Base-by-base conservation (phyloP, 2,888 invertebrate genomes). In the Colletes collaris region DNA sequence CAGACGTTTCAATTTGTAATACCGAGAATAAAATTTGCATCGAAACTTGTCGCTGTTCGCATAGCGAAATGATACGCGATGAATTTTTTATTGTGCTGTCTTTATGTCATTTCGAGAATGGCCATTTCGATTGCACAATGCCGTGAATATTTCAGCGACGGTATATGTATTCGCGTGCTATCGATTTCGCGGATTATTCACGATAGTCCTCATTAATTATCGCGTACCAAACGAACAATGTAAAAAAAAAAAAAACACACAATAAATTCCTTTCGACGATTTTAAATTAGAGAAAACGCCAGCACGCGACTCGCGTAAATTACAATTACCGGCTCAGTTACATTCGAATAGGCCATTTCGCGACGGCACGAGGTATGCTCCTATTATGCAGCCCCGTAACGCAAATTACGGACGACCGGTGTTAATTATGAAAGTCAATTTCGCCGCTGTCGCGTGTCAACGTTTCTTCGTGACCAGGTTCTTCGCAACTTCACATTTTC, bases 371-470 rank as follows among this genome's bases (percentile, higher is more conserved):
- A n/a, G 16, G 16, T 2, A n/a, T 10, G 13, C 65, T 27, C 52
- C 27, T 27, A n/a, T 62, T 71, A 50, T 56, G 66, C 16, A 46
- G 35, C 62, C 46, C 40, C 50, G 70, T 59, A 56, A 58, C 27
- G 46, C 50, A 66, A 56, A 77, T 70, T 70, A 63, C 50, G 59
- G 46, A 65, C 44, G 52, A 50, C 66, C 11, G 46, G 56, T 50
- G 78, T 70, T 79, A 77, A 79, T 77, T 79, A 77, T 70, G 65
- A 70, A 79, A 79, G 77, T 66, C 65, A 77, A 77, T 77, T 70
- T 49, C 46, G 5, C 40, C 10, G 44, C n/a, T 65, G 58, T 78
- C 77, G 69, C 69, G 77, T 76, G 78, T 55, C 63, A 10, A 27
- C 27, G 16, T 52, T 75, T 46, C 66, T 60, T 65, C 73, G 65